Conservation (phyloP, 2,113 vertebrate species). For the Coptodon bakossiorum region DNA sequence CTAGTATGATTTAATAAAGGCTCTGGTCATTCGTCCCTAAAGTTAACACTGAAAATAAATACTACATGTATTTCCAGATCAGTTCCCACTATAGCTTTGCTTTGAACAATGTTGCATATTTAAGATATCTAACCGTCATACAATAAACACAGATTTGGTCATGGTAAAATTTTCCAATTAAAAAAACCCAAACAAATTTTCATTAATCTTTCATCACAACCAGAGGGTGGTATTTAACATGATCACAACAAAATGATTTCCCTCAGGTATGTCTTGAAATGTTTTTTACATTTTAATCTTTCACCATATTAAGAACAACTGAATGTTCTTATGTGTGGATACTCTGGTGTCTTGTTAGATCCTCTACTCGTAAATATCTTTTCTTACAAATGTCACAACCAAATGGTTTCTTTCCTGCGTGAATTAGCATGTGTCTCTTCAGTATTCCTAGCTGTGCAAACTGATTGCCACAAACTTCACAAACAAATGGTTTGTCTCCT, state of each 20-base stretch:
- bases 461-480: not conserved
- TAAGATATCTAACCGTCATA: not conserved
- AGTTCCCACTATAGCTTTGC: not conserved
- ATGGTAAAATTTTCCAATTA: not conserved
- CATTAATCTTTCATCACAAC: not conserved
- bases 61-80: not conserved
- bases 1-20: not conserved
- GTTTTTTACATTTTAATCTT: not conserved
- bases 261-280: not conserved
- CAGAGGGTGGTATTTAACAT: not conserved
- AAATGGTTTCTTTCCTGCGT: not conserved
- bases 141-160: not conserved
- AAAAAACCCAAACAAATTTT: accelerated
- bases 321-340: not conserved
- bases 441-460: not conserved
- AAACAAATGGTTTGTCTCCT: not conserved
- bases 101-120: not conserved
- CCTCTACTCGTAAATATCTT: not conserved
- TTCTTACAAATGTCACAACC: not conserved
- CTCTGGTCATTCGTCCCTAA: not conserved
- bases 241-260: not conserved
- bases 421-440: not conserved
- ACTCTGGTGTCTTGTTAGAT: not conserved
- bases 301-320: not conserved
- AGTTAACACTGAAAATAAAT: not conserved